A percentile compares a stretch with the other conserved stretches of the same genome.
These are phyloP conservation scores for Cantharis rufa DNA, from an alignment of 2,888 invertebrate genomes.

Conservation along the genomic window DNA sequence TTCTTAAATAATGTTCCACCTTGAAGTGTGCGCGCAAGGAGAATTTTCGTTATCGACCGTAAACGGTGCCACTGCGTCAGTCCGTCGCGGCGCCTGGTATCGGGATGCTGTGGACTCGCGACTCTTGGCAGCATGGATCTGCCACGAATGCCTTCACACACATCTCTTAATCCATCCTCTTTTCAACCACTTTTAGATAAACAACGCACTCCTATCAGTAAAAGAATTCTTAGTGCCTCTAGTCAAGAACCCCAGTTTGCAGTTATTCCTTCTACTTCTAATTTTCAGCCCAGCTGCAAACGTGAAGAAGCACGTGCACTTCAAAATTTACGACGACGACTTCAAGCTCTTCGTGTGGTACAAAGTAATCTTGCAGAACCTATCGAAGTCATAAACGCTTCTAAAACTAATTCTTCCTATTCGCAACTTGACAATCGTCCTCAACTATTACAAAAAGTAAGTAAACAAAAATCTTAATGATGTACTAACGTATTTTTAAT, in stretches of 20 bases:
- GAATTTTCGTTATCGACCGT: conserved; percentile 32
- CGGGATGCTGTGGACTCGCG: conserved; percentile 46
- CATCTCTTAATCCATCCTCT: conserved; percentile 49
- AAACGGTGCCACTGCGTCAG: conserved; percentile 37
- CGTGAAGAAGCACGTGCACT: conserved; percentile 72
- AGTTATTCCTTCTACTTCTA: conserved; percentile 50
- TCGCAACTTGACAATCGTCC: conserved; percentile 71
- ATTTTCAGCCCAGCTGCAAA: conserved; percentile 66
- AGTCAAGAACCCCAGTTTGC: conserved; percentile 51
- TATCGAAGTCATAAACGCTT: conserved; percentile 54
- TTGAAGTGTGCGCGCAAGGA: conserved; percentile 34
- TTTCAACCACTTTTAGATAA: conserved; percentile 43
- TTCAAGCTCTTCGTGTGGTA: conserved; percentile 62
- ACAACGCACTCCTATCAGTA: conserved; percentile 45
- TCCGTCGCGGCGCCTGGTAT: conserved; percentile 36
- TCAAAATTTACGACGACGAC: conserved; percentile 71
- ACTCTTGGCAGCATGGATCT: conserved; percentile 48
- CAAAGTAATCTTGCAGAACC: conserved; percentile 58
- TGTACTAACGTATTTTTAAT: not conserved
- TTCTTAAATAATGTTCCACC: conserved; percentile 20
- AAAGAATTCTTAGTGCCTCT: conserved; percentile 45
- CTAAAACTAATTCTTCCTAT: conserved; percentile 48
- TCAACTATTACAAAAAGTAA: conserved; percentile 61
- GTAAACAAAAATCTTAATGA: conserved; percentile 12
- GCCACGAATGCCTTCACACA: conserved; percentile 52